Base-by-base conservation (phyloP, 2,888 invertebrate species). In the Oscheius sp. region DNA sequence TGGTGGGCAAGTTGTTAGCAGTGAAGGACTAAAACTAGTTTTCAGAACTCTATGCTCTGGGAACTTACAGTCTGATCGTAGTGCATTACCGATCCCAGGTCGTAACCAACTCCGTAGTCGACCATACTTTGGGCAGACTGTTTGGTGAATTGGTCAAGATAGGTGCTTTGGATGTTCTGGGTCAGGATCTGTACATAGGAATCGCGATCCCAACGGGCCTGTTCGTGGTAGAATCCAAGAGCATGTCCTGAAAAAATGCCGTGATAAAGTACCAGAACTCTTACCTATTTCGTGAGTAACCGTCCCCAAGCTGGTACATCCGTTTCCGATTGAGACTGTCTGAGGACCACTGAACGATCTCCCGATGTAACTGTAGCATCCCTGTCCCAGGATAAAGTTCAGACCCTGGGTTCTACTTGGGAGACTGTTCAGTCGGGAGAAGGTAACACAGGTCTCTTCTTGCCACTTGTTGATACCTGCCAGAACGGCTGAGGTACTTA, bases 271-370 rank as follows among this genome's bases (percentile, higher is more conserved):
- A 50, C 5, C 11, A 48, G 13, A 10, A 42, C n/a, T 9, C 4
- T 5, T 51, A 85, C 85, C 87, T 57, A 88, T 86, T 78, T 88
- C 88, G 70, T 88, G 88, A n/a, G 82, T 78, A 29, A 88, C 88
- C 9, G 84, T 86, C 66, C 83, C 84, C 10, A 85, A 76, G 1
- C 79, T 75, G 29, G 84, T 83, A 76, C 88, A 88, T 3, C 86
- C 86, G 32, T 65, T 62, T 11, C 88, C 88, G 73, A 88, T 88
- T 9, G 86, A 85, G 3, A 88, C 74, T 59, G 79, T 75, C 66
- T 85, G 85, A 29, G 80, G 70, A 0, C 74, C 68, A 3, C 13
- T 63, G 21, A 79, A 79, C 37, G 75, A 57, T 63, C 73, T 79
- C 32, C 87, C 87, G 65, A 87, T 83, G 70, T 85, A 82, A 13